Evolutionary conservation across 2,113 vertebrate species (phyloP), one percentile per base, ranked within the genome.

Genomic region (Capricornis sumatraensis): DNA sequence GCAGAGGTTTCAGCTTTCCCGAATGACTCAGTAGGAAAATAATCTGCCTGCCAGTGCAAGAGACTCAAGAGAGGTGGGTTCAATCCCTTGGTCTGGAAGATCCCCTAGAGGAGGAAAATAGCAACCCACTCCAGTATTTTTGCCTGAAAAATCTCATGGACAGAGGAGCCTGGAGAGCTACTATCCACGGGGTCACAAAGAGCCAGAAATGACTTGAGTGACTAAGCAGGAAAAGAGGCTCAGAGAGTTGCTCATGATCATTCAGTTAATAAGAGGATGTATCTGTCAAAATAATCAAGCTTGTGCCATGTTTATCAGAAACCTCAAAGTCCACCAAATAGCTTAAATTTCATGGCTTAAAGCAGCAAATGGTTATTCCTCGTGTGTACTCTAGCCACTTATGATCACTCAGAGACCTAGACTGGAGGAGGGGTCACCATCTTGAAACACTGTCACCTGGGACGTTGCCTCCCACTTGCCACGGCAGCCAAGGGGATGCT

Each of bases 401-500:
- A 3, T 10, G 43, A 40, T 28, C 19, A 43, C 62, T 67, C 16
- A 36, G 83, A 82, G 25, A 40, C 19, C 10, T 27, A 67, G 23
- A 36, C 14, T 15, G 33, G 62, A 33, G 17, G 53, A 40, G 30
- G 0, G 15, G 3, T 89, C 47, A 57, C 36, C 33, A 23, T 57
- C 58, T 52, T 57, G n/a, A 43, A 60, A 21, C 3, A 13, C 52
- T 21, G 23, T 4, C 11, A n/a, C 36, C 27, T 25, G 23, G 76
- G 30, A 67, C 10, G 7, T 28, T 50, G 33, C 17, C 8, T 30
- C 23, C 7, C n/a, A 10, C 7, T 40, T 82, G 36, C n/a, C 16
- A 15, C 0, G 28, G 11, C 9, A 17, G 36, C 9, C 2, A 86
- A 67, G 36, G 7, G 10, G 27, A 23, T 8, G 7, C 40, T 57